Evolutionary conservation across 2,888 invertebrate genomes (phyloP).

Genomic region (Chrysopilus asiliformis): DNA sequence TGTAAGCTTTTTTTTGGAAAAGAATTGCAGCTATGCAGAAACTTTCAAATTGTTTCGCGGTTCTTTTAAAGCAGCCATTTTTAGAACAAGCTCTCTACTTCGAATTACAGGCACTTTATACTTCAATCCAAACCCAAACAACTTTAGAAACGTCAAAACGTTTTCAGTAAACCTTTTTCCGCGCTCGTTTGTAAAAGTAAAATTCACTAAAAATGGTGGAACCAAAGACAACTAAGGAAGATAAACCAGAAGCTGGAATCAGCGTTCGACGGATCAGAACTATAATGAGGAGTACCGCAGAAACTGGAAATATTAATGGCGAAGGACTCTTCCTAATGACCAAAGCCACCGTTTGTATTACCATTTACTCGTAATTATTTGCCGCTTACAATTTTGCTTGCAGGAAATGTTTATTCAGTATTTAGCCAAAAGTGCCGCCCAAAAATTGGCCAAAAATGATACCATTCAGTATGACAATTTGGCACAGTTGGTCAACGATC

Average conservation of each 20-base stretch:
- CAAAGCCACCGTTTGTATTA: constrained; percentile 11
- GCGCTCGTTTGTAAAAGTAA: too few species aligned
- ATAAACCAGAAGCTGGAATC: constrained; percentile 2
- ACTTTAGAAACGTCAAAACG: too few species aligned
- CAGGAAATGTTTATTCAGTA: constrained; percentile 30
- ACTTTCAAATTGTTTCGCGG: too few species aligned
- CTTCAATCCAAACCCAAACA: too few species aligned
- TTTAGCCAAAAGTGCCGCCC: constrained; percentile 26
- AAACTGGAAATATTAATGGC: constrained; percentile 27
- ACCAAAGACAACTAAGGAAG: constrained; percentile 1
- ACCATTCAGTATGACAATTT: constrained; percentile 28
- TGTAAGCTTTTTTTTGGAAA: background rate
- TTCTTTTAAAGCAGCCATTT: too few species aligned
- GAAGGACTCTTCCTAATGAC: constrained; percentile 24
- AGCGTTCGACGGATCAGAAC: constrained; percentile 25
- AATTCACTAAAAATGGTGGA: constrained; percentile 6
- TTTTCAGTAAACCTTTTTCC: too few species aligned
- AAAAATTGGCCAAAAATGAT: constrained; percentile 15
- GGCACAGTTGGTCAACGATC: constrained; percentile 24
- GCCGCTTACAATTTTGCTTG: background rate
- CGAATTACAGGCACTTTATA: too few species aligned
- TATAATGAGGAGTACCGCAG: constrained; percentile 33
- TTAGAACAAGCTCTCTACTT: too few species aligned
- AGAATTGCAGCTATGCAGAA: too few species aligned
- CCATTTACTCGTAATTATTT: background rate